Evolutionary conservation across 2,113 vertebrate genomes (phyloP), one percentile per base, ranked within the genome.

Genomic region (Pyrgilauda ruficollis): DNA sequence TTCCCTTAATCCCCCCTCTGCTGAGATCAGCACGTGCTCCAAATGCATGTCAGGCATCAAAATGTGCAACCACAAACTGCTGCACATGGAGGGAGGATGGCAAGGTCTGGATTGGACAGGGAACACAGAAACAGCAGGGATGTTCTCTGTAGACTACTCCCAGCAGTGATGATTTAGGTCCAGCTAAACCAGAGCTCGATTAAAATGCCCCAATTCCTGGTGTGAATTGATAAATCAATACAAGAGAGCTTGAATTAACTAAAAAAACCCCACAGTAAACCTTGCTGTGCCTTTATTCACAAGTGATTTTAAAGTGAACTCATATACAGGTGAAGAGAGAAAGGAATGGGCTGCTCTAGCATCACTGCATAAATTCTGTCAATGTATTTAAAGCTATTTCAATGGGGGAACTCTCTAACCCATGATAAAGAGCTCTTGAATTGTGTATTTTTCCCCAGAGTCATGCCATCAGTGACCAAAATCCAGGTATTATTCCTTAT

Each of bases 1-100:
- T 95, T 91, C 84, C 82, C 80, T 87, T 96, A 96, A 97, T 94
- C 74, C 83, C 31, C 16, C 3, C 84, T 84, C 58, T 94, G 91
- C 93, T 84, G 80, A 67, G 50, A 69, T 58, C 90, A 95, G 88
- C 93, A 91, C 90, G 67, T 8, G 33, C 95, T 87, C 95, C 92
- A 87, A 78, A 84, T 93, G 66, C 33, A 0, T 44, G 83, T n/a
- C 30, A 58, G 84, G 80, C 76, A 97, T 97, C 55, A 17, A 15
- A 85, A 92, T 35, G 49, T 4, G 27, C 8, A 62, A 9, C 28
- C 66, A 46, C 27, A n/a, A 62, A 82, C 24, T 47, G 35, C 74
- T 72, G 67, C 61, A 10, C 27, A 0, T 18, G 18, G 7, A 37
- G 58, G n/a, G 70, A 62, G 43, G 18, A n/a, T 1, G 37, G 37